Evolutionary conservation across 2,113 vertebrate species (phyloP).

Genomic region (Cercopithecus mona): DNA sequence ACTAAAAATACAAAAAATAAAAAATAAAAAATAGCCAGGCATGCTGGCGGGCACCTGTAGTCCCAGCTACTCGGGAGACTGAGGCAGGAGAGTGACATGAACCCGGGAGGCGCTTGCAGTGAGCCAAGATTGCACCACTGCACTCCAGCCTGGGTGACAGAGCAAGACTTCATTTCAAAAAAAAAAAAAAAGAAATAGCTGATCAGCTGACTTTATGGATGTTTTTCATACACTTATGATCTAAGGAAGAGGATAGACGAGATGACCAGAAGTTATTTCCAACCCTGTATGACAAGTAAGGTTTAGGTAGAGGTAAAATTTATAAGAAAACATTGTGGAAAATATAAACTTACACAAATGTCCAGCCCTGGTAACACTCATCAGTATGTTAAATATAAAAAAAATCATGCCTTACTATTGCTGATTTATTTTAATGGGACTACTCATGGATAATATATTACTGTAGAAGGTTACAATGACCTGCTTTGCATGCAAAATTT

Average conservation of each 20-base stretch:
- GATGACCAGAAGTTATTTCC: conserved; percentile 29
- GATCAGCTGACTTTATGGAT: background rate
- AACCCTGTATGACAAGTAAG: background rate
- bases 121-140: rapidly evolving
- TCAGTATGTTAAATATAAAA: conserved; percentile 46
- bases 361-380: conserved; percentile 28
- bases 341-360: conserved; percentile 60
- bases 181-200: background rate
- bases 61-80: no score
- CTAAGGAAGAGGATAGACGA: background rate
- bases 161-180: no score
- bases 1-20: no score
- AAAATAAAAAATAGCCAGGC: no score
- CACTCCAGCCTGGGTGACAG: no score
- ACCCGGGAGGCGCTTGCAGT: no score
- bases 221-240: background rate
- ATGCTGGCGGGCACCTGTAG: no score
- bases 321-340: conserved; percentile 3
- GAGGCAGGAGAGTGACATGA: no score
- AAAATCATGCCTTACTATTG: conserved; percentile 53
- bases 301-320: conserved; percentile 54
- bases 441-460: conserved; percentile 47
- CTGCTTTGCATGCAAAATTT: conserved; percentile 19
- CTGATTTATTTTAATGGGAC: conserved; percentile 60
- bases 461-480: conserved; percentile 25